Conservation (phyloP, 1,140 invertebrate genomes). For the Cotesia typhae region DNA sequence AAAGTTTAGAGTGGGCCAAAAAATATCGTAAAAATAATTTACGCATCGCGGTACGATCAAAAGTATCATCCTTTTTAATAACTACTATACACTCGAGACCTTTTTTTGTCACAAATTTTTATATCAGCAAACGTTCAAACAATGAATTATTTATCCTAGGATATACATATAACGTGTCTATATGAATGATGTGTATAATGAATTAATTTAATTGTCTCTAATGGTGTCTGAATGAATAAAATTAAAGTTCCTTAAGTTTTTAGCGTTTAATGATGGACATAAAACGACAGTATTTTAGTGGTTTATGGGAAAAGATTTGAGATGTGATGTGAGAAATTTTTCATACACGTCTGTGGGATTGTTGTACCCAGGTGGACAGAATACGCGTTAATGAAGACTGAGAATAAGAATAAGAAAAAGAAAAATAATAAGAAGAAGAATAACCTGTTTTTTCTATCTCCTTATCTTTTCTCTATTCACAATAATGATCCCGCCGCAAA, state of each 20-base stretch:
- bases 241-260: slow-evolving; percentile 8
- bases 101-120: no score
- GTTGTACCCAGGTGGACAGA: neutral
- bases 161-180: neutral
- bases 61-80: no score
- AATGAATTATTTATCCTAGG: neutral
- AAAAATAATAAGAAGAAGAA: slow-evolving; percentile 11
- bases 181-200: neutral
- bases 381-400: neutral
- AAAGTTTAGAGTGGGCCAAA: no score
- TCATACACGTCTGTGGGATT: neutral
- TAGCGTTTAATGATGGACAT: slow-evolving; percentile 9
- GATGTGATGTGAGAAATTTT: slow-evolving; percentile 20
- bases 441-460: slow-evolving; percentile 17
- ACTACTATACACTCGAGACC: no score
- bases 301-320: slow-evolving; percentile 17
- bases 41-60: no score
- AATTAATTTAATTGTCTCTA: slow-evolving; percentile 15
- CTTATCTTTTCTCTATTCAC: slow-evolving; percentile 11
- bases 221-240: neutral
- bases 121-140: neutral
- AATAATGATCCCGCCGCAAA: neutral
- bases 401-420: slow-evolving; percentile 9
- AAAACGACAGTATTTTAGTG: slow-evolving; percentile 3
- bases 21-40: no score